phyloP scores from a whole-genome alignment of 1,140 invertebrate genomes.

The Eulimnadia texana region DNA sequence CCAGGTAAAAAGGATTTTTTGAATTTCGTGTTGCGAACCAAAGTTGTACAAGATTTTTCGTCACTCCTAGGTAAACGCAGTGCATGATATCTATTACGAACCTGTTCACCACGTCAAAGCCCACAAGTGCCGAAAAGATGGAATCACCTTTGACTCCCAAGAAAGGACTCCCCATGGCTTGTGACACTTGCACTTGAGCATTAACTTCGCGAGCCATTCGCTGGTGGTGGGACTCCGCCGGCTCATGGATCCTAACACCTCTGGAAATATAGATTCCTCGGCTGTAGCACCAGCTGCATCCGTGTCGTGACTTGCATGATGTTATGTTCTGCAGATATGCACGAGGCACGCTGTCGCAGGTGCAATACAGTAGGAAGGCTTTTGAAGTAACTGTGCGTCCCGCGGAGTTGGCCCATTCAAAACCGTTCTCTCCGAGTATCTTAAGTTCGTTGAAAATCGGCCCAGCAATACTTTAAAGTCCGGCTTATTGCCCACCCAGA shows the following conservation, averaged over 20 bases:
- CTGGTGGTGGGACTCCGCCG: too few species aligned
- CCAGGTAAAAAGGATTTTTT: not conserved
- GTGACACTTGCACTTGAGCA: not conserved
- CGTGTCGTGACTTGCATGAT: too few species aligned
- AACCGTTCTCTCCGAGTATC: not conserved
- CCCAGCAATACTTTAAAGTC: not conserved
- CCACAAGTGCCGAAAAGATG: not conserved
- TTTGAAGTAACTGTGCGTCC: not conserved
- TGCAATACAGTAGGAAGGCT: too few species aligned
- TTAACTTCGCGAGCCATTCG: too few species aligned
- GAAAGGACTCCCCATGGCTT: not conserved
- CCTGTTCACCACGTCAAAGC: not conserved
- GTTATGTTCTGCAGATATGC: too few species aligned
- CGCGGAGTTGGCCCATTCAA: not conserved
- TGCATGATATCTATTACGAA: not conserved
- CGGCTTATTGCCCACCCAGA: not conserved
- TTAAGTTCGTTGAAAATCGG: not conserved
- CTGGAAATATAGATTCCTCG: too few species aligned
- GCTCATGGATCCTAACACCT: too few species aligned
- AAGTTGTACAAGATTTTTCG: not conserved
- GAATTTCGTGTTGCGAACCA: not conserved
- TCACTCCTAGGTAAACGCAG: not conserved
- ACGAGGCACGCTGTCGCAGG: too few species aligned
- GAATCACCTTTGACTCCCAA: not conserved
- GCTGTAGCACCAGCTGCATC: too few species aligned